Evolutionary conservation across 1,140 invertebrate genomes (phyloP).

Genomic region (Thrips palmi): DNA sequence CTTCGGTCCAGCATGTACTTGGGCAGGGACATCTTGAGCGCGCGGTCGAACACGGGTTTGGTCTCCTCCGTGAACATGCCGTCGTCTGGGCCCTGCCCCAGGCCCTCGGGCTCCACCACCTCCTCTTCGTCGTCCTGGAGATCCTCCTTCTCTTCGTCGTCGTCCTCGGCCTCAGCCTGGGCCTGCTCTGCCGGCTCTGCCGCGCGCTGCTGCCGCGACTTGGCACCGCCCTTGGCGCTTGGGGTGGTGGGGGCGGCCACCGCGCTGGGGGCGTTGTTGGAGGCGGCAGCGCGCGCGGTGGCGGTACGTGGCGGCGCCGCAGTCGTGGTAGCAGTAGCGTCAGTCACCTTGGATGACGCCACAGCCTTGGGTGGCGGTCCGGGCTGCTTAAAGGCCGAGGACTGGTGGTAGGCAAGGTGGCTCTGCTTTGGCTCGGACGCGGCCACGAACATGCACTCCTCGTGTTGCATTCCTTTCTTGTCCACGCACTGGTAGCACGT

Average conservation of each 20-base stretch:
- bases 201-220: neutral
- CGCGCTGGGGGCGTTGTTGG: neutral
- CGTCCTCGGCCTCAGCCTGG: conserved; percentile 11
- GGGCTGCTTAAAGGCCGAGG: no score
- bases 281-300: neutral
- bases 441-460: conserved; percentile 55
- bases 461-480: conserved; percentile 41
- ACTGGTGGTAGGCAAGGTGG: conserved; percentile 16
- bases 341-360: no score
- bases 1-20: conserved; percentile 44
- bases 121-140: conserved; percentile 9
- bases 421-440: conserved; percentile 20
- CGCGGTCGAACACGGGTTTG: conserved; percentile 36
- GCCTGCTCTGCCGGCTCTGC: conserved; percentile 8
- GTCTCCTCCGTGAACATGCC: conserved; percentile 35
- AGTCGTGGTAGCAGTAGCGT: no score
- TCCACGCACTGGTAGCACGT: conserved; percentile 51
- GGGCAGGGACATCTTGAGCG: conserved; percentile 39
- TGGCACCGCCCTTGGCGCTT: conserved; percentile 1
- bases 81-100: conserved; percentile 16
- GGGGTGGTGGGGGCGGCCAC: neutral
- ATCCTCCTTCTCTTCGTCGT: conserved; percentile 12
- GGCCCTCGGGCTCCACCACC: conserved; percentile 5
- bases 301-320: no score
- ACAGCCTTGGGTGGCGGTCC: no score